phyloP scores from a whole-genome alignment of 1,140 invertebrate species.

The Anthonomus grandis region DNA sequence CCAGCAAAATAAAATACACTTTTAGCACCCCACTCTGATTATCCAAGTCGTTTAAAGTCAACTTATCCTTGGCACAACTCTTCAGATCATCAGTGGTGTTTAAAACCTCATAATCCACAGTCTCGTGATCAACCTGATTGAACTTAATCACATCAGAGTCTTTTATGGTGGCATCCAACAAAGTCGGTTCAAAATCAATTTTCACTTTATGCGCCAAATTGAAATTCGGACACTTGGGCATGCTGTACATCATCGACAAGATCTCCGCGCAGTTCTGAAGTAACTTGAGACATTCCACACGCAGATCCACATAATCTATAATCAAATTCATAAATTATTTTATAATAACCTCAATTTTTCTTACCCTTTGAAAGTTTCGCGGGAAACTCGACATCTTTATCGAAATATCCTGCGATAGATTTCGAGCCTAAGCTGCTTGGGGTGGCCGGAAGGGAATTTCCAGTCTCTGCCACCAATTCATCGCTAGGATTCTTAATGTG shows the following conservation, averaged over 20 bases:
- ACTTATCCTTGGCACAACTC: conserved; percentile 55
- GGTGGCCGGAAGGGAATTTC: conserved; percentile 18
- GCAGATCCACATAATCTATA: conserved; percentile 74
- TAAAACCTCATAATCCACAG: conserved; percentile 61
- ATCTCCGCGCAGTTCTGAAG: conserved; percentile 82
- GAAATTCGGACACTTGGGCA: conserved; percentile 92
- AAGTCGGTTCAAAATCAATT: conserved; percentile 69
- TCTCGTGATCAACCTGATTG: conserved; percentile 51
- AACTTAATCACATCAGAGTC: conserved; percentile 66
- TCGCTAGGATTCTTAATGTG: conserved; percentile 57
- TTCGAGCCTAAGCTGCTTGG: conserved; percentile 19
- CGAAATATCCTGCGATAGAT: conserved; percentile 20
- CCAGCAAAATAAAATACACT: conserved; percentile 85
- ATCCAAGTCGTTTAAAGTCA: conserved; percentile 68
- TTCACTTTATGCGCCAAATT: conserved; percentile 86
- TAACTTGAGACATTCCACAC: conserved; percentile 81
- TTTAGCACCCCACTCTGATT: conserved; percentile 80
- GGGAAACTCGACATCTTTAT: conserved; percentile 31
- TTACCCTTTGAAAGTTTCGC: conserved; percentile 22
- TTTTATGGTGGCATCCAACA: conserved; percentile 83
- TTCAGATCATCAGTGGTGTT: conserved; percentile 55
- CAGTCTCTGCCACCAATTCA: conserved; percentile 37
- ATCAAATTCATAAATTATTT: too few species aligned
- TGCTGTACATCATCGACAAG: conserved; percentile 86
- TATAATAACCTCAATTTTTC: too few species aligned